Conservation (phyloP, 2,113 vertebrate genomes). For the Cryptoleucopteryx plumbea region DNA sequence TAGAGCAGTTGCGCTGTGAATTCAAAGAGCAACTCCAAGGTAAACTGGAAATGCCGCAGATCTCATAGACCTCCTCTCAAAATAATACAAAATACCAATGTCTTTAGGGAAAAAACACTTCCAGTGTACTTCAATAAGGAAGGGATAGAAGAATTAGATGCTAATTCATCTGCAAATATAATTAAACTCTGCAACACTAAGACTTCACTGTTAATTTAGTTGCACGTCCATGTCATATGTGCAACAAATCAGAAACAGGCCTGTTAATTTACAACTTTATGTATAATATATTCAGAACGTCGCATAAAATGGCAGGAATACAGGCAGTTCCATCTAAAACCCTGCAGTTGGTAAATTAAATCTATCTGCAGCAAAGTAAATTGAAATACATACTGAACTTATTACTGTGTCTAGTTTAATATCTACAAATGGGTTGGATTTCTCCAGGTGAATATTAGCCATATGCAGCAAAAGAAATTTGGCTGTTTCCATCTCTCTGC, state of each 20-base stretch:
- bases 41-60: background rate
- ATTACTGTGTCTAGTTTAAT: conserved; percentile 58
- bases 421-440: conserved; percentile 54
- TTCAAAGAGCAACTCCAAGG: background rate
- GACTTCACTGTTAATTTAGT: conserved; percentile 50
- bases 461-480: background rate
- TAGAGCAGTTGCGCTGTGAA: accelerated
- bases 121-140: background rate
- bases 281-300: background rate
- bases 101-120: background rate
- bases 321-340: conserved; percentile 46
- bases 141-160: background rate
- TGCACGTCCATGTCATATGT: background rate
- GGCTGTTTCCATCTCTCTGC: background rate
- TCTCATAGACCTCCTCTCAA: background rate
- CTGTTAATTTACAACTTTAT: conserved; percentile 42
- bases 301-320: conserved; percentile 14
- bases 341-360: conserved; percentile 69
- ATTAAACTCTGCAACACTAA: conserved; percentile 45
- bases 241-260: conserved; percentile 38
- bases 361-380: conserved; percentile 62
- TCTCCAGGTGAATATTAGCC: conserved; percentile 61
- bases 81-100: background rate
- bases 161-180: conserved; percentile 59
- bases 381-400: conserved; percentile 59